Base-by-base conservation (phyloP, 2,113 vertebrate species). In the Ceyx cyanopectus region DNA sequence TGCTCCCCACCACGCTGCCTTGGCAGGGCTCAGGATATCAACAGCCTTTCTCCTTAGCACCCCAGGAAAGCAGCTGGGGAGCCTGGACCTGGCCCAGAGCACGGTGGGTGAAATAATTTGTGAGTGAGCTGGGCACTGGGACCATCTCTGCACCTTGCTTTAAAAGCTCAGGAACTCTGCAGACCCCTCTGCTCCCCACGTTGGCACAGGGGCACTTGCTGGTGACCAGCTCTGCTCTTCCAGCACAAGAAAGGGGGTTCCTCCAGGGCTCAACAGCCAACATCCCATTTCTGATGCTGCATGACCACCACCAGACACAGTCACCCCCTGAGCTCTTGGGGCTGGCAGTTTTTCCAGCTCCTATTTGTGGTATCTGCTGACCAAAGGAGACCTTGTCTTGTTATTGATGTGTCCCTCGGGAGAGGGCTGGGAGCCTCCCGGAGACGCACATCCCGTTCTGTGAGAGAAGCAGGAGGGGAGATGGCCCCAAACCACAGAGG, bases 31-130 rank as follows among this genome's bases (percentile, higher is more conserved):
- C 3, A 2, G 69, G 78, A 63, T 60, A 60, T 40, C 9, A 10
- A 56, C 87, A 87, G 10, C 12, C 15, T 57, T 29, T 22, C 84
- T 54, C 12, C 51, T 40, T 5, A 0, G 4, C 1, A 1, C 12
- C 24, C 5, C 0, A 1, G n/a, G 40, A 21, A n/a, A 41, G 21
- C 14, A 15, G 0, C 0, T 1, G 23, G 34, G 53, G 45, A 91
- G 14, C 53, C 18, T 0, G 0, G 56, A 6, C 3, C 17, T 15
- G 51, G 46, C 46, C 32, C 0, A 0, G 12, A 37, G 61, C 6
- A 2, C 2, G 3, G 6, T 0, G 18, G 15, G 16, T 23, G n/a
- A 11, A 37, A 0, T 30, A 3, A 1, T 19, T 22, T 0, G 3
- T 8, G 18, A 9, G 1, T 1, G 10, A 45, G 29, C 26, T 5